These are phyloP conservation scores for Balaenoptera acutorostrata DNA, from an alignment of 2,113 vertebrate genomes.

Conservation along the genomic window DNA sequence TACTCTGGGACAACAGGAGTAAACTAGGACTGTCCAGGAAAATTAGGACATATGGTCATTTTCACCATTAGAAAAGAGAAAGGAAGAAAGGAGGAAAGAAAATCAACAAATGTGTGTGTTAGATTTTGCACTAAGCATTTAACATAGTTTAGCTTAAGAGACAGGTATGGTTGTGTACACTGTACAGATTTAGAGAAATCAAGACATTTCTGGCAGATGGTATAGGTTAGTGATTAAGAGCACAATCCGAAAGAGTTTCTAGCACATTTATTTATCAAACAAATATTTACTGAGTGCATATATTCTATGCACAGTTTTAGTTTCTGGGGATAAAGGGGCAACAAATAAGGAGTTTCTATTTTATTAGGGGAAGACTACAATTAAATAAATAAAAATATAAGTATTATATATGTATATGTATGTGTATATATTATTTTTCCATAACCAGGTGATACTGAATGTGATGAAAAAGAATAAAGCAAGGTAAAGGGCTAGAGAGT, in stretches of 20 bases:
- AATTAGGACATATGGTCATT: neutral
- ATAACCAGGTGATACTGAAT: neutral
- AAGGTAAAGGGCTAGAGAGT: neutral
- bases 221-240: neutral
- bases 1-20: neutral
- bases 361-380: neutral
- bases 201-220: neutral
- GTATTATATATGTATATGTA: neutral
- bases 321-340: neutral
- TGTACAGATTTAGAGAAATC: neutral
- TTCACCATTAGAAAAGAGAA: neutral
- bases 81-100: neutral
- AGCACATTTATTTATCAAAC: neutral
- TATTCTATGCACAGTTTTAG: neutral
- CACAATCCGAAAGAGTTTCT: neutral
- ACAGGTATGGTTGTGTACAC: neutral
- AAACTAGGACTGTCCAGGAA: neutral
- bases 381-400: neutral
- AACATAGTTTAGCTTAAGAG: neutral
- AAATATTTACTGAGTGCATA: neutral
- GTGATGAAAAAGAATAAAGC: neutral
- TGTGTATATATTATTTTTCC: neutral
- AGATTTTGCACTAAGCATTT: neutral
- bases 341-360: neutral
- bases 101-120: neutral